Base-by-base conservation (phyloP, 2,797 vertebrate genomes). In the Bryconaethiops microstoma region DNA sequence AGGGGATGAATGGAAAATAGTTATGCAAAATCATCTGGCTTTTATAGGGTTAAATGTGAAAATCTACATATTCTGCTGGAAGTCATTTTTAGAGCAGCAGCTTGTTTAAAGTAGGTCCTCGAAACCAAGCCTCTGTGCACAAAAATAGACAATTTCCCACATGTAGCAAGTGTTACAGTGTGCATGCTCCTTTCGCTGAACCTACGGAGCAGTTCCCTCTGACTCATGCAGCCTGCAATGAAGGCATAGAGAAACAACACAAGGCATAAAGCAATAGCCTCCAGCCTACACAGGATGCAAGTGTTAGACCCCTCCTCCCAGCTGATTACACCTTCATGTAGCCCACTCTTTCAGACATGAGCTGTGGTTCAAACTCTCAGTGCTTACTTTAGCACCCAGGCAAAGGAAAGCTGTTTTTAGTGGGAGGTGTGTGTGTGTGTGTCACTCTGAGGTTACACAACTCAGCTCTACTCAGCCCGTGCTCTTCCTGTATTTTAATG, bases 371-470 rank as follows among this genome's bases (percentile, higher is more conserved):
- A 12, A 77, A 40, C 69, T 5, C 60, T 59, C 35, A 52, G 23
- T 29, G 59, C 60, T 73, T 52, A 57, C 76, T 73, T 48, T 50
- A 82, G 69, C 75, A 81, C 67, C 59, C 42, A 48, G 73, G 69
- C 75, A 77, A 45, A 59, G 62, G 69, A 67, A 78, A 50, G 48
- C 48, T 16, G 68, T 82, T 77, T 65, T 65, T 52, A 17, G 35
- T 73, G 55, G 29, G 70, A 76, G 69, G 25, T 72, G 60, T 64
- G 59, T 64, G 60, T 64, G 59, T 64, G n/a, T 64, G 48, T 77
- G 80, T 71, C 67, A 64, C 14, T 45, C 23, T 72, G 25, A n/a
- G 76, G 39, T 77, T 82, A 67, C 68, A 72, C 74, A 77, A 82
- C 75, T 57, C 29, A 29, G 13, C 14, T 48, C 21, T 23, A 14